A percentile compares a stretch with the other conserved stretches of the same genome.
Conservation (phyloP, 2,888 invertebrate species). For the Gnatocerus cornutus region DNA sequence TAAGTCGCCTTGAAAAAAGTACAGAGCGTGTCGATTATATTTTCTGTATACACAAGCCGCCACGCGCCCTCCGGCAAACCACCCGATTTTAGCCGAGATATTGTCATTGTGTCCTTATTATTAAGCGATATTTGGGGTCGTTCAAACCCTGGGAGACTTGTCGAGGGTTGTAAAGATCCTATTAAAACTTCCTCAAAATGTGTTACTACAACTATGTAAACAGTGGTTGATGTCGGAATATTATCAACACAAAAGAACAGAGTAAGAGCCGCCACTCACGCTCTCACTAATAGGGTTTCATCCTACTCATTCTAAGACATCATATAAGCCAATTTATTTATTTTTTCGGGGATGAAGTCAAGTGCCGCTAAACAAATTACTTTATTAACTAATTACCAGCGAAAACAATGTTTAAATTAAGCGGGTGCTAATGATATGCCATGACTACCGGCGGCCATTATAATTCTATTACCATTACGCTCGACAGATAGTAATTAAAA, state of each 20-base stretch:
- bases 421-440: slow-evolving; percentile 49
- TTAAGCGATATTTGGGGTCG: slow-evolving; percentile 30
- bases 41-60: slow-evolving; percentile 2
- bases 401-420: slow-evolving; percentile 49
- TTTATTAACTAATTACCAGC: slow-evolving; percentile 39
- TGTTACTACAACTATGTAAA: slow-evolving; percentile 42
- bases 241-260: slow-evolving; percentile 35
- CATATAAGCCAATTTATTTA: slow-evolving; percentile 22
- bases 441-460: slow-evolving; percentile 45
- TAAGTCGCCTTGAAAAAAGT: no score
- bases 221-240: slow-evolving; percentile 41
- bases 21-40: background rate
- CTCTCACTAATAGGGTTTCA: slow-evolving; percentile 26
- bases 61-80: slow-evolving; percentile 13
- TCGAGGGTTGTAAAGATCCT: slow-evolving; percentile 31
- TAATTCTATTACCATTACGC: slow-evolving; percentile 49
- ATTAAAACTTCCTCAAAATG: slow-evolving; percentile 41
- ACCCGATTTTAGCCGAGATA: slow-evolving; percentile 10
- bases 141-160: slow-evolving; percentile 18
- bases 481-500: slow-evolving; percentile 48
- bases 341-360: slow-evolving; percentile 14
- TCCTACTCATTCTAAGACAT: background rate
- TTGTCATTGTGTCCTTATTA: slow-evolving; percentile 35
- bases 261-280: slow-evolving; percentile 14
- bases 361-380: slow-evolving; percentile 20